Percentiles rank a stretch among this genome's conserved stretches.
Evolutionary conservation across 2,888 invertebrate genomes (phyloP).

Genomic region (Caenorhabditis panamensis): DNA sequence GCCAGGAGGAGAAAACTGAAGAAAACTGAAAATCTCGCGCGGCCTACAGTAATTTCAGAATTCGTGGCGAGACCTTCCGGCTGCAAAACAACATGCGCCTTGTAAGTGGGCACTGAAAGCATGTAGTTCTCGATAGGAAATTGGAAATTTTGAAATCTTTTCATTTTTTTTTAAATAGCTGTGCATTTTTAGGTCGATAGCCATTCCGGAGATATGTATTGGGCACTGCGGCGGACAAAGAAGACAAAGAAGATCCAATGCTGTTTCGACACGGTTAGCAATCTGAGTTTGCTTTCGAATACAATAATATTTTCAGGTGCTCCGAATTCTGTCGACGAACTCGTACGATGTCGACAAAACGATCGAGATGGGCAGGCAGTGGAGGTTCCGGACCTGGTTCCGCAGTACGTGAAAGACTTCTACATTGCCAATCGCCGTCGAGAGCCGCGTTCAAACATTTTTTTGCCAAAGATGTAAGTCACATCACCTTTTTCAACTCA

Average conservation of each 20-base stretch:
- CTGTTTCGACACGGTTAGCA: conserved; percentile 15
- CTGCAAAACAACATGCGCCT: not conserved
- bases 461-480: conserved; percentile 11
- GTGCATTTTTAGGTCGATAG: no score
- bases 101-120: not conserved
- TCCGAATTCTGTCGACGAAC: conserved; percentile 10
- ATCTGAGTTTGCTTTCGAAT: no score
- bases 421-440: conserved; percentile 14
- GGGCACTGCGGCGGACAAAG: not conserved
- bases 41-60: not conserved
- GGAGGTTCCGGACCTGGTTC: conserved; percentile 1
- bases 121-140: not conserved
- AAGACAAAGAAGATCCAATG: not conserved
- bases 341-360: conserved; percentile 11
- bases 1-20: not conserved
- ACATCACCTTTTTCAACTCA: no score
- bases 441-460: conserved; percentile 34
- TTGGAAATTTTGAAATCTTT: no score
- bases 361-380: conserved; percentile 8
- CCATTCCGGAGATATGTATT: no score
- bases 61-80: not conserved
- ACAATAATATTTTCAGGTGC: conserved; percentile 14
- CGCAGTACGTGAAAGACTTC: not conserved
- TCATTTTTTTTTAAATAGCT: no score
- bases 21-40: not conserved